A percentile compares a stretch with the other conserved stretches of the same genome.
These are phyloP conservation scores for Orthonevra nobilis DNA, from an alignment of 2,888 invertebrate genomes.

Conservation along the genomic window DNA sequence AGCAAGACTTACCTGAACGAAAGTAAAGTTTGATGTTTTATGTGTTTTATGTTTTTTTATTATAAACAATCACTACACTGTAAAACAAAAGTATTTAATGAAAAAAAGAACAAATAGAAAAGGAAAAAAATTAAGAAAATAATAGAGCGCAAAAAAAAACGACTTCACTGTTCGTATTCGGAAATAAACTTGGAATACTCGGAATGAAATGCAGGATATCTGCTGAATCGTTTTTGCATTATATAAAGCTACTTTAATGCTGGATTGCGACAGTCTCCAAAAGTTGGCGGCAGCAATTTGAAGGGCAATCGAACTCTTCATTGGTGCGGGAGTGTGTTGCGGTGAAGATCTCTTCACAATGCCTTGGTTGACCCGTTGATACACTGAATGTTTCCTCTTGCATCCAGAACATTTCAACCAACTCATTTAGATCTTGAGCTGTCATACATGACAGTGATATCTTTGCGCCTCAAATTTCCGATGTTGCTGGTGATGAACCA, in stretches of 20 bases:
- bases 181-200: conserved; percentile 30
- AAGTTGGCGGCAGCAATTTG: neutral
- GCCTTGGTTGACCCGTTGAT: neutral
- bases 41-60: no score
- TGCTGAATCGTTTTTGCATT: conserved; percentile 21
- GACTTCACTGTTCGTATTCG: no score
- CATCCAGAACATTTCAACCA: neutral
- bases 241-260: conserved; percentile 10
- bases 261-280: conserved; percentile 21
- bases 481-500: neutral
- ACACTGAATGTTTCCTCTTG: neutral
- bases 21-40: no score
- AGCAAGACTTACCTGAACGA: no score
- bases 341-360: neutral
- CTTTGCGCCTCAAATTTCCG: neutral
- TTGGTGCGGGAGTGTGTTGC: neutral
- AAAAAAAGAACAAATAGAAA: no score
- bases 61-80: no score
- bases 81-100: no score
- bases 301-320: no score
- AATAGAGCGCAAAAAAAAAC: no score
- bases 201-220: neutral
- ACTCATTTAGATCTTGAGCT: neutral
- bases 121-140: no score
- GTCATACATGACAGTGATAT: neutral